phyloP scores from a whole-genome alignment of 1,140 invertebrate genomes.

The Tetragnatha versicolor region DNA sequence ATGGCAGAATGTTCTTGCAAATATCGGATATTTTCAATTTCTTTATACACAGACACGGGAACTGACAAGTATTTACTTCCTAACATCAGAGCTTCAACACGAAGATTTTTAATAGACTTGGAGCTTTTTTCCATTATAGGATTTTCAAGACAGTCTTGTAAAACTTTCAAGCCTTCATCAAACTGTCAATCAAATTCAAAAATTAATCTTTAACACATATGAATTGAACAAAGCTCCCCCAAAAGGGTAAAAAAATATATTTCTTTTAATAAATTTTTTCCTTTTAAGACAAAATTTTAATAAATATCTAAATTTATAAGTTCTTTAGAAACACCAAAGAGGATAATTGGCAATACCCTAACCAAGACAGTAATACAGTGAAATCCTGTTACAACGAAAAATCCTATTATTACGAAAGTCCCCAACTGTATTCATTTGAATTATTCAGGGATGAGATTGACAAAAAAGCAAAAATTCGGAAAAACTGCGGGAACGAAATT shows the following conservation, averaged over 20 bases:
- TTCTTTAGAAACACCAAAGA: not conserved
- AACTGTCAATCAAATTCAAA: slow-evolving; percentile 13
- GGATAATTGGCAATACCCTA: not conserved
- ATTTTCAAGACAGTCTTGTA: not conserved
- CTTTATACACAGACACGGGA: not conserved
- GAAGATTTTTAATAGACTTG: not conserved
- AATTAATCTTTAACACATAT: not conserved
- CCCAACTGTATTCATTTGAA: too few relatives aligned
- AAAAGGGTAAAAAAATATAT: not conserved
- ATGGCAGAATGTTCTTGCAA: not conserved
- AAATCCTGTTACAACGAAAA: too few relatives aligned
- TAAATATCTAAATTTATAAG: not conserved
- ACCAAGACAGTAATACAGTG: not conserved
- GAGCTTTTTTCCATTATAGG: slow-evolving; percentile 1
- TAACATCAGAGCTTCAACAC: not conserved
- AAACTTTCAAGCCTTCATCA: slow-evolving; percentile 25
- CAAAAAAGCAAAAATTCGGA: too few relatives aligned
- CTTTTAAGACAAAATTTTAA: not conserved
- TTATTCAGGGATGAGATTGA: too few relatives aligned
- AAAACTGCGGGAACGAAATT: too few relatives aligned
- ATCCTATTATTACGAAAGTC: too few relatives aligned
- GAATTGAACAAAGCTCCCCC: not conserved
- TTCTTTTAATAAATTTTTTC: not conserved
- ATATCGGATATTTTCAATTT: not conserved
- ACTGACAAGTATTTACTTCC: not conserved